Percentiles rank a stretch among this genome's conserved stretches.
These are phyloP conservation scores for Agrotis puta DNA, from an alignment of 2,888 invertebrate species.

Conservation along the genomic window DNA sequence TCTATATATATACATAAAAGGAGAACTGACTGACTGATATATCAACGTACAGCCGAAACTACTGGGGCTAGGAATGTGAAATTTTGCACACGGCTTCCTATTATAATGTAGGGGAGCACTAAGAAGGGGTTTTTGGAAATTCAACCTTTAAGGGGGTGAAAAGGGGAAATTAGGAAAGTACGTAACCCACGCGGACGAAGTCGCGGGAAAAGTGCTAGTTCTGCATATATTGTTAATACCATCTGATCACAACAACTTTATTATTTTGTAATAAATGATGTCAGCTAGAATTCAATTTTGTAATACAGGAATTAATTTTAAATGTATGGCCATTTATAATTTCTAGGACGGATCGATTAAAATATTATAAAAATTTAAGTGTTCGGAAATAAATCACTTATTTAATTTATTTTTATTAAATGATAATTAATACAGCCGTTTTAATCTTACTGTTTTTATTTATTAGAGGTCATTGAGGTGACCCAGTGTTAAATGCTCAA, in stretches of 20 bases:
- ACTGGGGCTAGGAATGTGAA: too few species aligned
- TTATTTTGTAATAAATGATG: conserved; percentile 23
- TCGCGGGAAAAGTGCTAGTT: too few species aligned
- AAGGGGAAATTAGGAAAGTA: too few species aligned
- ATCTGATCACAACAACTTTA: neutral
- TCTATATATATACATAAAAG: too few species aligned
- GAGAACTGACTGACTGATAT: too few species aligned
- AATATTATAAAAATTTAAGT: neutral
- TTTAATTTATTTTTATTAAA: conserved; percentile 7
- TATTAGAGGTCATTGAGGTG: neutral
- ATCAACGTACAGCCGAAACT: too few species aligned
- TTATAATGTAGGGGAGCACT: too few species aligned
- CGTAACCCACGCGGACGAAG: too few species aligned
- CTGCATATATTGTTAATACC: conserved; percentile 9
- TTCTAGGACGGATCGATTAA: conserved; percentile 46
- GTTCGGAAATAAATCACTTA: conserved; percentile 4
- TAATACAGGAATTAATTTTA: conserved; percentile 9
- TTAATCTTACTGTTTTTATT: neutral
- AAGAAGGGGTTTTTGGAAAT: too few species aligned
- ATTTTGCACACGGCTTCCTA: too few species aligned
- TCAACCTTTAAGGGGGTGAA: too few species aligned
- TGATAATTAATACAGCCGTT: neutral
- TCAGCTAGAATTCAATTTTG: conserved; percentile 1
- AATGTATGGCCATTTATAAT: conserved; percentile 28
- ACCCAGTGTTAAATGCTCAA: too few species aligned